Percentiles rank a stretch among this genome's conserved stretches.
Conservation (phyloP, 2,113 vertebrate species). For the Polyodon spathula region DNA sequence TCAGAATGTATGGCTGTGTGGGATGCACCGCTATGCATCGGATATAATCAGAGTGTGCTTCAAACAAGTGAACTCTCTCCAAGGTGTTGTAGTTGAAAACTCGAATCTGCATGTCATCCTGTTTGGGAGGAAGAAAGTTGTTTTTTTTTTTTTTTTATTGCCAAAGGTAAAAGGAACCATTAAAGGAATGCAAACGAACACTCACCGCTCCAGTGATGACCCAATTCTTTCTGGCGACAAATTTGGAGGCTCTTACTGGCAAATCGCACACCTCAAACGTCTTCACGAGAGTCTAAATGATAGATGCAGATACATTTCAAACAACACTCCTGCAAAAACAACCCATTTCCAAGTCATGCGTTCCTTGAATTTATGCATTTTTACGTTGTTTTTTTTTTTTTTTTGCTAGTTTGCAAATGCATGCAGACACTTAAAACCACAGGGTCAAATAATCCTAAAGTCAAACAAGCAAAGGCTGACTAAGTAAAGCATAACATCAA, state of each 20-base stretch:
- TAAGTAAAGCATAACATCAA: too few relatives aligned
- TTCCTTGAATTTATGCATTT: too few relatives aligned
- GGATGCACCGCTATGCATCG: slow-evolving; percentile 96
- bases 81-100: slow-evolving; percentile 97
- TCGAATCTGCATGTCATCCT: slow-evolving; percentile 99
- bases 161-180: slow-evolving; percentile 10
- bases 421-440: too few relatives aligned
- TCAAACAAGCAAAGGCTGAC: too few relatives aligned
- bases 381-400: too few relatives aligned
- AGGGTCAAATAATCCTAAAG: too few relatives aligned
- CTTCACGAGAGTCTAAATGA: slow-evolving; percentile 85
- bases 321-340: neutral
- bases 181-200: neutral
- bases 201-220: slow-evolving; percentile 96
- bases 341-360: too few relatives aligned
- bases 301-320: neutral
- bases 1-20: slow-evolving; percentile 95
- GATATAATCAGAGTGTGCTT: slow-evolving; percentile 95
- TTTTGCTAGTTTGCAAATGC: too few relatives aligned
- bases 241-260: slow-evolving; percentile 95
- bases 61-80: slow-evolving; percentile 96
- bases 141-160: too few relatives aligned
- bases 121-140: slow-evolving; percentile 8
- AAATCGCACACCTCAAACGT: slow-evolving; percentile 97
- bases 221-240: slow-evolving; percentile 97